A percentile compares a stretch with the other conserved stretches of the same genome.
These are phyloP conservation scores for Microdon myrmicae DNA, from an alignment of 2,888 invertebrate species.

Conservation along the genomic window DNA sequence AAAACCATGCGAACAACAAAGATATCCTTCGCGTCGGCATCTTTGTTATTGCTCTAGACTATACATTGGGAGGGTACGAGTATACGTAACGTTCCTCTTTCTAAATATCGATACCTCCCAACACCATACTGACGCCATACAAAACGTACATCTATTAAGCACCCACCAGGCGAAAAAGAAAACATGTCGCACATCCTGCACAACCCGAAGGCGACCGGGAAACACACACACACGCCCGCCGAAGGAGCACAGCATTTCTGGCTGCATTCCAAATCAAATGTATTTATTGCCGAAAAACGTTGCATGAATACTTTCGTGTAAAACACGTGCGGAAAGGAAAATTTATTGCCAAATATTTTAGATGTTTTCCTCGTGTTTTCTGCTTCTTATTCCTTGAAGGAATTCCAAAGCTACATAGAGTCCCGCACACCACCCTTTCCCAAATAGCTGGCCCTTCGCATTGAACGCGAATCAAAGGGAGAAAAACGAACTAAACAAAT, in stretches of 20 bases:
- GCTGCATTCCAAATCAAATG: slow-evolving; percentile 60
- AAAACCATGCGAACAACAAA: too few relatives aligned
- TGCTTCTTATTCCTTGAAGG: slow-evolving; percentile 35
- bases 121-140: slow-evolving; percentile 9
- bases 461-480: too few relatives aligned
- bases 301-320: slow-evolving; percentile 61
- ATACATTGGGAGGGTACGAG: slow-evolving; percentile 2
- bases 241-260: slow-evolving; percentile 27
- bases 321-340: slow-evolving; percentile 49
- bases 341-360: slow-evolving; percentile 51
- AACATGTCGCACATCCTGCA: slow-evolving; percentile 25
- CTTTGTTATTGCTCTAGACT: slow-evolving; percentile 17
- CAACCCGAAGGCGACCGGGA: slow-evolving; percentile 20
- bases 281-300: slow-evolving; percentile 64
- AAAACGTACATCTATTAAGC: slow-evolving; percentile 27
- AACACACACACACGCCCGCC: not conserved
- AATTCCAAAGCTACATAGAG: too few relatives aligned
- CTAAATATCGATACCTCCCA: slow-evolving; percentile 26
- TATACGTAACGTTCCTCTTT: slow-evolving; percentile 17
- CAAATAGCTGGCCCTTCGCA: too few relatives aligned
- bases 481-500: too few relatives aligned
- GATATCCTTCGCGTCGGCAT: slow-evolving; percentile 26
- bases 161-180: slow-evolving; percentile 6
- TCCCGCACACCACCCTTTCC: too few relatives aligned
- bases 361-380: too few relatives aligned